Conservation (phyloP, 2,113 vertebrate genomes). For the Heliornis fulica region DNA sequence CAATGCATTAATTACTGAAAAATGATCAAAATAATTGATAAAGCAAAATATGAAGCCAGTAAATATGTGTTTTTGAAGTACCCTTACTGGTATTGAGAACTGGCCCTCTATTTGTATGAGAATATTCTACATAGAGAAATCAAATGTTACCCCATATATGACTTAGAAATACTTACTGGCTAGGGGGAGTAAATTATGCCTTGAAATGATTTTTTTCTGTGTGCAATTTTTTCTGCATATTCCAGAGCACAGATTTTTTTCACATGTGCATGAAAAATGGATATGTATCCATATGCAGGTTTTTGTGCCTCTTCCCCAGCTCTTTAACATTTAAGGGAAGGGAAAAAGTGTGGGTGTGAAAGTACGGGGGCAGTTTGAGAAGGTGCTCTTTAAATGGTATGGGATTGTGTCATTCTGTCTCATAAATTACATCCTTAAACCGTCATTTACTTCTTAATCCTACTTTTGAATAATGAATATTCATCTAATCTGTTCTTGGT, state of each 20-base stretch:
- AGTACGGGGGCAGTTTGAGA: constrained; percentile 20
- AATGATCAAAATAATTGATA: background rate
- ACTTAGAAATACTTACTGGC: background rate
- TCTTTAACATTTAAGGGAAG: constrained; percentile 20
- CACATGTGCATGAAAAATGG: background rate
- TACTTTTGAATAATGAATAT: constrained; percentile 25
- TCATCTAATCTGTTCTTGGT: background rate
- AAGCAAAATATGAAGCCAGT: background rate
- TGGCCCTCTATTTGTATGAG: background rate
- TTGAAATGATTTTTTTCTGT: background rate
- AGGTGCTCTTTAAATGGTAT: constrained; percentile 20
- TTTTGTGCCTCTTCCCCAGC: background rate
- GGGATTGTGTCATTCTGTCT: constrained; percentile 27
- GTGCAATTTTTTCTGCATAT: background rate
- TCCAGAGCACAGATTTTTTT: background rate
- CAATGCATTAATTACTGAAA: background rate
- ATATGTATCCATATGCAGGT: background rate
- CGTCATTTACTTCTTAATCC: background rate
- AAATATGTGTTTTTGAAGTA: background rate
- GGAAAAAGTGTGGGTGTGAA: constrained; percentile 21
- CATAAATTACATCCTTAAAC: constrained; percentile 24
- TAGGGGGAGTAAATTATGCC: background rate
- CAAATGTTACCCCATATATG: rapidly evolving
- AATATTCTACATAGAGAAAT: background rate
- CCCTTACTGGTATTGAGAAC: background rate